Percentiles rank a stretch among this genome's conserved stretches.
phyloP scores from a whole-genome alignment of 2,888 invertebrate genomes.

The Catocala fraxini region DNA sequence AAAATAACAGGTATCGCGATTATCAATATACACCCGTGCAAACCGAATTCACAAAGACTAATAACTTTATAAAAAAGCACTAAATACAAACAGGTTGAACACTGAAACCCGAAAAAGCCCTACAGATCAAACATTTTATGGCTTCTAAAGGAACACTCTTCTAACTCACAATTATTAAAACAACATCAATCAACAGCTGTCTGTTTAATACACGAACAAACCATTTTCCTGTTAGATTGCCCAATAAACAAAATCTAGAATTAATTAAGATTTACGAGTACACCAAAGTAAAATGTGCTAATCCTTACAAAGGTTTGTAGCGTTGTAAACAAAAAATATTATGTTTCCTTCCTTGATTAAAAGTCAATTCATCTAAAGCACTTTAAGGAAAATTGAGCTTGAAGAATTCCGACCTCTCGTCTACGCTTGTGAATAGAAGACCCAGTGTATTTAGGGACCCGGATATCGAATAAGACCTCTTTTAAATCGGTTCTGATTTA shows the following conservation, averaged over 20 bases:
- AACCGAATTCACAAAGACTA: too few species aligned
- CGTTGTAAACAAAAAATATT: conserved; percentile 21
- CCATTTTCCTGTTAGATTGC: background rate
- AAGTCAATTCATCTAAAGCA: conserved; percentile 16
- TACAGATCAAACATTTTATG: too few species aligned
- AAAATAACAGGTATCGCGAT: too few species aligned
- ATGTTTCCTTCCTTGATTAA: conserved; percentile 18
- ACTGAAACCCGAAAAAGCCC: too few species aligned
- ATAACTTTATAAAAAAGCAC: too few species aligned
- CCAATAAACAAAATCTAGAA: conserved; percentile 10
- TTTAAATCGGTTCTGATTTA: too few species aligned
- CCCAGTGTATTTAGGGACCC: background rate
- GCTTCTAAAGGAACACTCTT: too few species aligned
- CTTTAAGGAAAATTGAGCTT: conserved; percentile 19
- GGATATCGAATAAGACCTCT: background rate
- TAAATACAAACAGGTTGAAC: too few species aligned
- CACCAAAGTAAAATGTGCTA: conserved; percentile 13
- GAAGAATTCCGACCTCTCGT: conserved; percentile 2
- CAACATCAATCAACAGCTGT: too few species aligned
- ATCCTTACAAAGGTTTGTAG: conserved; percentile 6
- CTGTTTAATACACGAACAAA: background rate
- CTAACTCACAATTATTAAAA: too few species aligned
- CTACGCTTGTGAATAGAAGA: background rate
- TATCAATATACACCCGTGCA: too few species aligned
- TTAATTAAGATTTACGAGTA: conserved; percentile 13